These are phyloP conservation scores for Dinomys branickii DNA, from an alignment of 2,113 vertebrate genomes.

Conservation along the genomic window DNA sequence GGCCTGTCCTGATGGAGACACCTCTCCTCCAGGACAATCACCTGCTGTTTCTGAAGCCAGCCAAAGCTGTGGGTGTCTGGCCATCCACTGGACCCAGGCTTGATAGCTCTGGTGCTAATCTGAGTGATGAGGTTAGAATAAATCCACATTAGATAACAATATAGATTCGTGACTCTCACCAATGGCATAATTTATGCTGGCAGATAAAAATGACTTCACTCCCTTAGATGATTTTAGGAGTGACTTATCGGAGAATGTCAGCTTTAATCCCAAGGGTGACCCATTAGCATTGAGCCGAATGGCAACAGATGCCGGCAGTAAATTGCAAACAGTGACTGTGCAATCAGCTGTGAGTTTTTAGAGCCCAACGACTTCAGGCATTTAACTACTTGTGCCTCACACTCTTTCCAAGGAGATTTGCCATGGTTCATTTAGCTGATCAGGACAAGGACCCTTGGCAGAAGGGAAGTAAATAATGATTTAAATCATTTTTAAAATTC, in stretches of 20 bases:
- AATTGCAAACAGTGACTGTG: background rate
- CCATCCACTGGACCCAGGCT: background rate
- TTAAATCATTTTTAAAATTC: background rate
- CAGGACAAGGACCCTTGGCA: background rate
- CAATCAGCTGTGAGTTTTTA: slow-evolving; percentile 15
- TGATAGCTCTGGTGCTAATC: background rate
- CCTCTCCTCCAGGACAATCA: background rate
- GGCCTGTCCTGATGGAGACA: background rate
- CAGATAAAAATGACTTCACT: slow-evolving; percentile 59
- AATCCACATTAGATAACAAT: background rate
- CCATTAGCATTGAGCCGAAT: background rate
- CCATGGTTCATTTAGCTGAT: background rate
- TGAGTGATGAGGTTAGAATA: background rate
- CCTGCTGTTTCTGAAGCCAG: background rate
- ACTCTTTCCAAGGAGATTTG: slow-evolving; percentile 28
- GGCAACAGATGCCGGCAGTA: background rate
- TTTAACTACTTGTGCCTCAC: background rate
- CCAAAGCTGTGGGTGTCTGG: background rate
- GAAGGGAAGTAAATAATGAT: slow-evolving; percentile 35
- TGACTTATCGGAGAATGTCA: slow-evolving; percentile 37
- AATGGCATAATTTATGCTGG: slow-evolving; percentile 2
- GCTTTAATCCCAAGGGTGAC: background rate
- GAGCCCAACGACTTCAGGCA: background rate
- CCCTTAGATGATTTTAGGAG: slow-evolving; percentile 35
- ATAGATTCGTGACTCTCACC: background rate